These are phyloP conservation scores for Noctuana brunneofusca DNA, from an alignment of 2,888 invertebrate species.

Conservation along the genomic window DNA sequence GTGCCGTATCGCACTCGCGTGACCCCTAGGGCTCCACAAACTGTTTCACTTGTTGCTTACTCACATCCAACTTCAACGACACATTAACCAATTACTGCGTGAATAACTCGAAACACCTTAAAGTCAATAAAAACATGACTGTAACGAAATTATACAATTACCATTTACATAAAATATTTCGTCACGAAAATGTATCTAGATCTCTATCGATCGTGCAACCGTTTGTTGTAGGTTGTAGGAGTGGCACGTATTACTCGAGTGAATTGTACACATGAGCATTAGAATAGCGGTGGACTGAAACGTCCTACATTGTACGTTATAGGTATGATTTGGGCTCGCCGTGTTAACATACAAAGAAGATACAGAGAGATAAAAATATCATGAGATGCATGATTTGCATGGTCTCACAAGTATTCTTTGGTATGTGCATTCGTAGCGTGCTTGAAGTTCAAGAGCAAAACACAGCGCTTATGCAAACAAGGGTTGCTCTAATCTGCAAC, in stretches of 20 bases:
- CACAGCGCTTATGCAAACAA: slow-evolving; percentile 41
- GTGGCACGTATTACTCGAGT: slow-evolving; percentile 29
- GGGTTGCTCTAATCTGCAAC: slow-evolving; percentile 45
- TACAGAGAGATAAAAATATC: slow-evolving; percentile 22
- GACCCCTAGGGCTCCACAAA: slow-evolving; percentile 52
- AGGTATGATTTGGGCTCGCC: slow-evolving; percentile 26
- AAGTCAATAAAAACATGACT: background rate
- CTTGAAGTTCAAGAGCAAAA: slow-evolving; percentile 33
- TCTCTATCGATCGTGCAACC: slow-evolving; percentile 30
- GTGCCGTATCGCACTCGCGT: slow-evolving; percentile 46
- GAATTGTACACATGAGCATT: slow-evolving; percentile 30
- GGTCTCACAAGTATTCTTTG: slow-evolving; percentile 13
- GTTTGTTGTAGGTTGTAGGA: slow-evolving; percentile 25
- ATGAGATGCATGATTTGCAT: slow-evolving; percentile 12
- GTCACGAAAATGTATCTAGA: slow-evolving; percentile 28
- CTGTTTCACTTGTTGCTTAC: slow-evolving; percentile 56
- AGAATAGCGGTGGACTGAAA: slow-evolving; percentile 34
- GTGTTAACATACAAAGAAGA: slow-evolving; percentile 34
- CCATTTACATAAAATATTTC: slow-evolving; percentile 25
- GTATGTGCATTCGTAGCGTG: slow-evolving; percentile 14
- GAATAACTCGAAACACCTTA: slow-evolving; percentile 9
- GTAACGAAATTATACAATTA: slow-evolving; percentile 12
- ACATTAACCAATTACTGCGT: slow-evolving; percentile 39
- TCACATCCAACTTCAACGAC: slow-evolving; percentile 42
- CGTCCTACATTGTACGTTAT: slow-evolving; percentile 20